These are phyloP conservation scores for Setophaga coronata DNA, from an alignment of 2,113 vertebrate genomes.

Conservation along the genomic window DNA sequence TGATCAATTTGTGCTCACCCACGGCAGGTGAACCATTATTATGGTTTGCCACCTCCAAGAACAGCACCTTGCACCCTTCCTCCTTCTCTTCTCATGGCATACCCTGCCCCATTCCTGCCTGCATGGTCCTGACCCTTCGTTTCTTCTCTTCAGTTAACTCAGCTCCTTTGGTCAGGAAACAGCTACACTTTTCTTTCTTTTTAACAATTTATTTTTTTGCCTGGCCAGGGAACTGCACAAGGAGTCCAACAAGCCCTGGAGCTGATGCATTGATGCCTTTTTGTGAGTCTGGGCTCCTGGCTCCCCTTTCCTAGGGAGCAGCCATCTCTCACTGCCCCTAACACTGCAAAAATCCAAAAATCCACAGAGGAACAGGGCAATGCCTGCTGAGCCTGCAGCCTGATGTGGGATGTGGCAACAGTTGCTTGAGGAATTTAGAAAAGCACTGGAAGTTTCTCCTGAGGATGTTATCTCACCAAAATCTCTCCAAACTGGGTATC, in stretches of 20 bases:
- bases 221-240: neutral
- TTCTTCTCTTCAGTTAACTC: neutral
- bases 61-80: neutral
- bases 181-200: neutral
- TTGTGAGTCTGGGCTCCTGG: neutral
- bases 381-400: neutral
- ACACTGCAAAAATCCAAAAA: neutral
- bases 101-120: neutral
- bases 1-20: neutral
- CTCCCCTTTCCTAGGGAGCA: neutral
- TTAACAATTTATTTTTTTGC: neutral
- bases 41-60: neutral
- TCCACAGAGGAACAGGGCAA: neutral
- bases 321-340: neutral
- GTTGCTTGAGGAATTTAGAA: neutral
- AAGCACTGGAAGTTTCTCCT: neutral
- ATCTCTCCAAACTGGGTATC: neutral
- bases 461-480: neutral
- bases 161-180: neutral
- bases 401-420: neutral
- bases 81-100: neutral
- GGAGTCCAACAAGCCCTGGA: neutral
- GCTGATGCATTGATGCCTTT: neutral
- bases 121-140: neutral
- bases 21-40: neutral